Percentiles rank a stretch among this genome's conserved stretches.
Conservation (phyloP, 1,140 invertebrate species). For the Caenorhabditis latens region DNA sequence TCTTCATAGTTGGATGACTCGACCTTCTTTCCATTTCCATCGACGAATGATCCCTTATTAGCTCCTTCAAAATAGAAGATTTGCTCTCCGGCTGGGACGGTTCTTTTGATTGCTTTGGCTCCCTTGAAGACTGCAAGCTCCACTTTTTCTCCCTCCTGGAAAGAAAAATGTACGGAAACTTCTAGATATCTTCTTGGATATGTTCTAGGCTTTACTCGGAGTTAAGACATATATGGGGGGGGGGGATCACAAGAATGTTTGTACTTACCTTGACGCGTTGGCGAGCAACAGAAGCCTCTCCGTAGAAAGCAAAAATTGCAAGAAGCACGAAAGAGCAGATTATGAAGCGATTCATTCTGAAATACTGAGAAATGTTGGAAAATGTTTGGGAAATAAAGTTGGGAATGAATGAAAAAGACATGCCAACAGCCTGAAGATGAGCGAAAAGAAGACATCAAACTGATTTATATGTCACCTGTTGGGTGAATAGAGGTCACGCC, state of each 20-base stretch:
- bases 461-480: slow-evolving; percentile 36
- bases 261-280: not conserved
- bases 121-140: not conserved
- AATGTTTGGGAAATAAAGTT: not conserved
- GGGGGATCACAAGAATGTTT: not conserved
- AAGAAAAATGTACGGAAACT: not conserved
- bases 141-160: slow-evolving; percentile 6
- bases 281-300: not conserved
- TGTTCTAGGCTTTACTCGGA: no score
- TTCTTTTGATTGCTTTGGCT: slow-evolving; percentile 2
- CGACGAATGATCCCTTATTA: not conserved
- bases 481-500: slow-evolving; percentile 18
- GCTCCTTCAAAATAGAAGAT: slow-evolving; percentile 6
- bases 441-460: not conserved
- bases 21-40: not conserved
- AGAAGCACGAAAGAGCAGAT: not conserved
- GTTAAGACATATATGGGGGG: no score
- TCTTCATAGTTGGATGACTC: not conserved
- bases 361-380: not conserved
- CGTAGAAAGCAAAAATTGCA: not conserved
- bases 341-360: slow-evolving; percentile 11
- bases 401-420: not conserved
- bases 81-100: not conserved
- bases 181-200: no score
- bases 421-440: not conserved